Evolutionary conservation across 2,113 vertebrate species (phyloP).

Genomic region (Neoarius graeffei): DNA sequence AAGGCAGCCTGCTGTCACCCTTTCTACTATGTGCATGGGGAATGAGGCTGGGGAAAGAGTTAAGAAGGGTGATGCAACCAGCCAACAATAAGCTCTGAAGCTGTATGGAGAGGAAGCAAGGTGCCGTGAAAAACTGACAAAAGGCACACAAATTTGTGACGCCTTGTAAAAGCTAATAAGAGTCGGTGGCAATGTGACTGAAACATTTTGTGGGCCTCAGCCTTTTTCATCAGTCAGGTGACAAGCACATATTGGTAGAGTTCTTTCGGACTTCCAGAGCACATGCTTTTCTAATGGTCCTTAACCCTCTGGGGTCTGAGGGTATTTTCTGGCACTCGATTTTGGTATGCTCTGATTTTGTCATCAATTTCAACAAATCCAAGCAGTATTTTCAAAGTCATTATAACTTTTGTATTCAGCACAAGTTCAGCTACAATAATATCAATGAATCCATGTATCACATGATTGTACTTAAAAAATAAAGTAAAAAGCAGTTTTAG

Average conservation of each 20-base stretch:
- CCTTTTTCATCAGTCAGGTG: constrained; percentile 63
- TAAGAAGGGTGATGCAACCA: constrained; percentile 2
- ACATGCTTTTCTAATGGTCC: background rate
- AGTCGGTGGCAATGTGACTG: background rate
- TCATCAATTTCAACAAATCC: too few relatives aligned
- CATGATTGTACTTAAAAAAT: too few relatives aligned
- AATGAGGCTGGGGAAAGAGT: background rate
- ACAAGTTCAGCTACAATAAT: too few relatives aligned
- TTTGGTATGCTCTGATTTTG: too few relatives aligned
- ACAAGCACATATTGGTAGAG: constrained; percentile 56
- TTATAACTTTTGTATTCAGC: too few relatives aligned
- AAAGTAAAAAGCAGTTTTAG: too few relatives aligned
- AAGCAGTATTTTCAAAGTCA: too few relatives aligned
- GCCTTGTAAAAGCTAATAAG: constrained; percentile 27
- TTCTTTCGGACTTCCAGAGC: constrained; percentile 17
- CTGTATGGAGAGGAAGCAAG: background rate
- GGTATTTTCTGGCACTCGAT: too few relatives aligned
- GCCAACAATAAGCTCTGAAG: background rate
- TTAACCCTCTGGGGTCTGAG: background rate
- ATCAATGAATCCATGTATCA: too few relatives aligned
- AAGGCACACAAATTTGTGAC: constrained; percentile 13
- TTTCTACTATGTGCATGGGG: constrained; percentile 1
- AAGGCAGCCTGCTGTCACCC: constrained; percentile 4
- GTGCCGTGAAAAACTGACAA: background rate
- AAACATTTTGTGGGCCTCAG: constrained; percentile 41